Percentiles rank a stretch among this genome's conserved stretches.
Evolutionary conservation across 2,888 invertebrate genomes (phyloP).

Genomic region (Eristalis arbustorum): DNA sequence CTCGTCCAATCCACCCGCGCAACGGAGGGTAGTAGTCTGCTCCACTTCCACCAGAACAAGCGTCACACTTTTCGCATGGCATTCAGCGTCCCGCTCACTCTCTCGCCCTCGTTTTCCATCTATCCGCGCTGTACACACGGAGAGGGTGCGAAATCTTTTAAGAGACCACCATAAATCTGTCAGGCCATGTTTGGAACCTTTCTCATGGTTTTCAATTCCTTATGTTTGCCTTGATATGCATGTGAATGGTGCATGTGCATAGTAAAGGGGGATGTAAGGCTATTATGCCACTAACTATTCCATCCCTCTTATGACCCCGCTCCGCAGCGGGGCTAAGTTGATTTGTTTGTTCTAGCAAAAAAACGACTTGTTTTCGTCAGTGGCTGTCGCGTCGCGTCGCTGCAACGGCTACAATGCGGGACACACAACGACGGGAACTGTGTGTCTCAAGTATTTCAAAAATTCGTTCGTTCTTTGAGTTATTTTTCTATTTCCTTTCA

Average conservation of each 20-base stretch:
- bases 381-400: conserved; percentile 6
- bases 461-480: conserved; percentile 35
- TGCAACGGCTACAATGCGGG: conserved; percentile 13
- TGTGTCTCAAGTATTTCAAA: conserved; percentile 36
- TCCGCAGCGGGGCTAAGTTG: conserved; percentile 5
- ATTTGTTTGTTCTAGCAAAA: conserved; percentile 31
- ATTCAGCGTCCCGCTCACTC: conserved; percentile 3
- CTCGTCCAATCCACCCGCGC: conserved; percentile 44
- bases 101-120: not conserved
- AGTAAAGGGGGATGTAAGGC: conserved; percentile 28
- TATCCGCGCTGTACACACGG: conserved; percentile 5
- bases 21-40: conserved; percentile 14
- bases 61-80: conserved; percentile 40
- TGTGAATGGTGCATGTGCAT: conserved; percentile 39
- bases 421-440: conserved; percentile 36
- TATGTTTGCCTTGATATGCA: conserved; percentile 59
- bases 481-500: conserved; percentile 48
- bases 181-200: conserved; percentile 59
- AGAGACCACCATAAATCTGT: conserved; percentile 69
- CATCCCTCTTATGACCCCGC: conserved; percentile 11
- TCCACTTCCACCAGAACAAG: conserved; percentile 10
- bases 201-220: conserved; percentile 70
- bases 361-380: conserved; percentile 36
- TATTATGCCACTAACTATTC: conserved; percentile 49
- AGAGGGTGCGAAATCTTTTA: conserved; percentile 67